A percentile compares a stretch with the other conserved stretches of the same genome.
These are phyloP conservation scores for Oreohelix idahoensis DNA, from an alignment of 1,140 invertebrate species.

Conservation along the genomic window DNA sequence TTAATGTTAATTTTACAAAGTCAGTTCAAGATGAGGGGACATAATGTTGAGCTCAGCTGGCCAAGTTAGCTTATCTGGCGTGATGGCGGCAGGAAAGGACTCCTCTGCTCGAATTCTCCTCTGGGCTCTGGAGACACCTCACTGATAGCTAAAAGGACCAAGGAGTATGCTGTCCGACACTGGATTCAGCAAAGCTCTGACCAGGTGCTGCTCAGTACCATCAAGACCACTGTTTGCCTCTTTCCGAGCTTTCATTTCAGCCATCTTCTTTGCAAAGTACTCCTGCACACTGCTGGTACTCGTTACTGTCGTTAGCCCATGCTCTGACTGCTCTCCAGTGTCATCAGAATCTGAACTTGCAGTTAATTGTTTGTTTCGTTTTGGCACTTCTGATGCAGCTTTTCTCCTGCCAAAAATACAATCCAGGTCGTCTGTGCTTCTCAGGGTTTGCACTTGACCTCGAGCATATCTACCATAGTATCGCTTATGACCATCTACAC, in stretches of 20 bases:
- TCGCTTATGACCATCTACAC: slow-evolving; percentile 31
- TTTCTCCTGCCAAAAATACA: slow-evolving; percentile 84
- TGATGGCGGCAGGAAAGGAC: too few relatives aligned
- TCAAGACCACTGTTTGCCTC: background rate
- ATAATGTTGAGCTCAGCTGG: too few relatives aligned
- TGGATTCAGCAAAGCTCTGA: too few relatives aligned
- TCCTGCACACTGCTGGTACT: slow-evolving; percentile 67
- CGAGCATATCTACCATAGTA: slow-evolving; percentile 85
- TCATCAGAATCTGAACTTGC: slow-evolving; percentile 2
- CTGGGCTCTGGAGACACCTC: too few relatives aligned
- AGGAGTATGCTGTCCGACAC: too few relatives aligned
- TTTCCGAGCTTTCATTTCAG: slow-evolving; percentile 30
- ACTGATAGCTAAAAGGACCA: too few relatives aligned
- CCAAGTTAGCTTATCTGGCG: too few relatives aligned
- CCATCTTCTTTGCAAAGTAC: slow-evolving; percentile 71
- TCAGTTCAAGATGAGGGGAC: too few relatives aligned
- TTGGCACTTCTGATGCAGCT: slow-evolving; percentile 5
- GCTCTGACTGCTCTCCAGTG: background rate
- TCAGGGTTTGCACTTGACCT: slow-evolving; percentile 87
- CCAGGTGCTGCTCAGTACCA: too few relatives aligned
- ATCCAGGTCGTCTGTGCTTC: slow-evolving; percentile 86
- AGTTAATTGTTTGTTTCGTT: background rate
- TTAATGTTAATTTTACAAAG: too few relatives aligned
- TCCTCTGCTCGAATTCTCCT: too few relatives aligned
- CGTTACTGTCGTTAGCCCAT: slow-evolving; percentile 58